Percentiles rank a stretch among this genome's conserved stretches.
Conservation (phyloP, 2,888 invertebrate species). For the Cynaeus angustus region DNA sequence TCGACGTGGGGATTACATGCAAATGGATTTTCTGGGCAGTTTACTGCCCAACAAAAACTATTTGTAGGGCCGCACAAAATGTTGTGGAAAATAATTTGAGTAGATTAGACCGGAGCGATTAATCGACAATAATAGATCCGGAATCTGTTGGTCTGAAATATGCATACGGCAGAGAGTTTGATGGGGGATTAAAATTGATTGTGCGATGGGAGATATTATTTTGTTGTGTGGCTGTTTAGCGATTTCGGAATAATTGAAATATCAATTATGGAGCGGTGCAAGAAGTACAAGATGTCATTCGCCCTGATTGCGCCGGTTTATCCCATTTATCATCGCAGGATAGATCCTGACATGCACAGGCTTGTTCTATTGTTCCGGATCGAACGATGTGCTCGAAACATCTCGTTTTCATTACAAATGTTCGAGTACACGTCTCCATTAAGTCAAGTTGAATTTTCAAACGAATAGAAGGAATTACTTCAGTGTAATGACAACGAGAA, state of each 20-base stretch:
- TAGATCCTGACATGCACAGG: conserved; percentile 59
- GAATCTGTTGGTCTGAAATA: background rate
- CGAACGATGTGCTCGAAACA: conserved; percentile 48
- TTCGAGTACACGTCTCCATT: too few relatives aligned
- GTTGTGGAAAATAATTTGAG: background rate
- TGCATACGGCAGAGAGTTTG: background rate
- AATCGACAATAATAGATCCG: conserved; percentile 8
- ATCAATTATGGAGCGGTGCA: conserved; percentile 38
- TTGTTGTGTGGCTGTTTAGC: conserved; percentile 8
- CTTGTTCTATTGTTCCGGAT: conserved; percentile 57
- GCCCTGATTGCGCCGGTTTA: conserved; percentile 38
- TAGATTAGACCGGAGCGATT: conserved; percentile 6
- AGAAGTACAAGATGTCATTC: conserved; percentile 47
- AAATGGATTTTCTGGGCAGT: conserved; percentile 30
- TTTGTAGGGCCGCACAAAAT: background rate
- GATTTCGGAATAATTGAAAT: conserved; percentile 40
- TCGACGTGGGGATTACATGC: conserved; percentile 25
- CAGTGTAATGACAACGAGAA: too few relatives aligned
- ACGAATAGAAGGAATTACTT: too few relatives aligned
- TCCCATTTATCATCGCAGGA: conserved; percentile 58
- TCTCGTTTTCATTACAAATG: conserved; percentile 37
- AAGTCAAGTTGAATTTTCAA: too few relatives aligned
- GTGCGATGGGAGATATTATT: conserved; percentile 20
- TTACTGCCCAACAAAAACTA: conserved; percentile 19
- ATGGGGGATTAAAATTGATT: conserved; percentile 26